phyloP scores from a whole-genome alignment of 2,797 vertebrate genomes.

The Ataeniobius toweri region DNA sequence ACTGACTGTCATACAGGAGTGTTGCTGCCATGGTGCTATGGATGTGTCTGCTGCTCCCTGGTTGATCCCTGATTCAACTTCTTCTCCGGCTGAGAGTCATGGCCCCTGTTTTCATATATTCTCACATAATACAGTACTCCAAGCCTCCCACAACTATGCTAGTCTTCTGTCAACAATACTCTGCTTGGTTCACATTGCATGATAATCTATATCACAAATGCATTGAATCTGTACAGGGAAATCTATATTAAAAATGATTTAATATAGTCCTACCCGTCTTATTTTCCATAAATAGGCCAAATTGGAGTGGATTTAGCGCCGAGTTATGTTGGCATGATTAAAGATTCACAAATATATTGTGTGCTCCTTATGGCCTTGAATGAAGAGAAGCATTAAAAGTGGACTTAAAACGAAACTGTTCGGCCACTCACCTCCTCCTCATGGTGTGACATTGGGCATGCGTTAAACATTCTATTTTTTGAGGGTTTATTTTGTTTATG shows the following conservation, averaged over 20 bases:
- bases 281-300: slow-evolving; percentile 35
- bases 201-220: slow-evolving; percentile 64
- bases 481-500: slow-evolving; percentile 64
- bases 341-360: slow-evolving; percentile 40
- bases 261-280: slow-evolving; percentile 34
- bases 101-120: slow-evolving; percentile 40
- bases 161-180: slow-evolving; percentile 49
- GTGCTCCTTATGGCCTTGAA: slow-evolving; percentile 43
- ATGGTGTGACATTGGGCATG: slow-evolving; percentile 75
- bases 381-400: slow-evolving; percentile 44
- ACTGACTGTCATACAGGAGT: slow-evolving; percentile 44
- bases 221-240: slow-evolving; percentile 38
- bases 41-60: slow-evolving; percentile 54
- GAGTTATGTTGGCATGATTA: slow-evolving; percentile 31
- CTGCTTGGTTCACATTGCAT: slow-evolving; percentile 72
- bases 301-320: slow-evolving; percentile 48
- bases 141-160: slow-evolving; percentile 50
- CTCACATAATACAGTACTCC: slow-evolving; percentile 39
- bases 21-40: slow-evolving; percentile 73
- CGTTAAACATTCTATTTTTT: slow-evolving; percentile 68
- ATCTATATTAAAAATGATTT: slow-evolving; percentile 40
- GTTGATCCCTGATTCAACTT: slow-evolving; percentile 35
- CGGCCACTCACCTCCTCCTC: slow-evolving; percentile 56
- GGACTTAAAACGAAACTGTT: slow-evolving; percentile 38
- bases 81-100: slow-evolving; percentile 39